Evolutionary conservation across 1,140 invertebrate genomes (phyloP).

Genomic region (Chymomyza costata): DNA sequence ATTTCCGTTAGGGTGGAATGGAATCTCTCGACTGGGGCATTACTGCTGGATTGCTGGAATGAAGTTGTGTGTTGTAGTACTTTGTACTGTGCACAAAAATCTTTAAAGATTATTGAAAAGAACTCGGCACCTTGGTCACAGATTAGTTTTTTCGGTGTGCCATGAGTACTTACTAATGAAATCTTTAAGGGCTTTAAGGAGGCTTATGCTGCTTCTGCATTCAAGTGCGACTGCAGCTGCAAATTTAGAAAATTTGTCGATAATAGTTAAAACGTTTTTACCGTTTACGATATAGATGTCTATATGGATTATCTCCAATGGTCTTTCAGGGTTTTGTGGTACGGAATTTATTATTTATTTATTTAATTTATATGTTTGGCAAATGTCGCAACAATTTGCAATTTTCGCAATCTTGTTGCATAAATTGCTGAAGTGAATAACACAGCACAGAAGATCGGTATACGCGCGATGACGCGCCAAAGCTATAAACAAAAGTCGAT

Average conservation of each 20-base stretch:
- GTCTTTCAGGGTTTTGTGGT: conserved; percentile 41
- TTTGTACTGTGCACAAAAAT: conserved; percentile 31
- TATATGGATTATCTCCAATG: conserved; percentile 52
- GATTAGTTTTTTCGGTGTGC: conserved; percentile 29
- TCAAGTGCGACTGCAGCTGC: conserved; percentile 44
- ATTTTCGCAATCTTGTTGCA: no score
- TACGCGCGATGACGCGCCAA: no score
- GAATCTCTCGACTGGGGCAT: conserved; percentile 30
- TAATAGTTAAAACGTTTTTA: conserved; percentile 43
- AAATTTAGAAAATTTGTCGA: conserved; percentile 58
- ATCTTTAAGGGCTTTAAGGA: conserved; percentile 33
- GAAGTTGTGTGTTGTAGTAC: conserved; percentile 36
- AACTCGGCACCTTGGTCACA: conserved; percentile 42
- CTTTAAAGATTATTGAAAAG: conserved; percentile 33
- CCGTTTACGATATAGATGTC: conserved; percentile 45
- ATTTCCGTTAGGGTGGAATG: conserved; percentile 47
- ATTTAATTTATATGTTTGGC: no score
- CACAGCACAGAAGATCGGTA: no score
- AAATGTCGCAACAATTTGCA: no score
- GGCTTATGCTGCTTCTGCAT: conserved; percentile 13
- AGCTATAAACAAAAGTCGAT: no score
- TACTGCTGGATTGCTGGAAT: conserved; percentile 30
- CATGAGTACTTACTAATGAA: conserved; percentile 37
- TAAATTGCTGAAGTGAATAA: conserved; percentile 1
- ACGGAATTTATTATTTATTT: conserved; percentile 41